Conservation (phyloP, 2,888 invertebrate species). For the Asteroscopus sphinx region DNA sequence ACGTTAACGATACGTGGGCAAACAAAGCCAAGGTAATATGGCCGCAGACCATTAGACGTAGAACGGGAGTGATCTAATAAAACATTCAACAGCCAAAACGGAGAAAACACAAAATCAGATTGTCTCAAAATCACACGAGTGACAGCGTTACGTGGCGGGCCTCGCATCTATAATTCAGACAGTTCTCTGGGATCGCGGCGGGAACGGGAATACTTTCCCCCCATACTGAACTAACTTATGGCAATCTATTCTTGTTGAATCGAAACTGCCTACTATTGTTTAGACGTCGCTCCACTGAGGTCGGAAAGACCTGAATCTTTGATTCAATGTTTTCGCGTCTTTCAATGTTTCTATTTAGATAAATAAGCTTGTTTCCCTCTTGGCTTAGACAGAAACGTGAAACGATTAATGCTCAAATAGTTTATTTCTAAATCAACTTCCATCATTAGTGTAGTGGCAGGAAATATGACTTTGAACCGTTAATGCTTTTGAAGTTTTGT, state of each 20-base stretch:
- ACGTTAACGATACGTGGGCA: constrained; percentile 60
- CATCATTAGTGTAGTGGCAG: constrained; percentile 1
- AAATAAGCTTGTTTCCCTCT: constrained; percentile 9
- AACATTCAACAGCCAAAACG: constrained; percentile 87
- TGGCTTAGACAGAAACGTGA: not conserved
- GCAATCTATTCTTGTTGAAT: constrained; percentile 74
- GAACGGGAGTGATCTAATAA: constrained; percentile 81
- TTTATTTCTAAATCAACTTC: not conserved
- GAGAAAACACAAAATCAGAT: constrained; percentile 88
- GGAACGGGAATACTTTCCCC: constrained; percentile 72
- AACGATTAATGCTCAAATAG: constrained; percentile 1
- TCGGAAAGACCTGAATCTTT: constrained; percentile 48
- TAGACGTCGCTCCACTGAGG: constrained; percentile 39
- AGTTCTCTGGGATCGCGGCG: constrained; percentile 63
- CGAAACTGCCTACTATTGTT: constrained; percentile 60
- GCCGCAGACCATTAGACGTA: constrained; percentile 82
- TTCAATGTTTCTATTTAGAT: constrained; percentile 31
- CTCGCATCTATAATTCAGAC: constrained; percentile 86
- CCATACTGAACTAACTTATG: constrained; percentile 68
- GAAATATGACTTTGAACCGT: not conserved
- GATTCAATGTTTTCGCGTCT: constrained; percentile 37
- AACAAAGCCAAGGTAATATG: constrained; percentile 66
- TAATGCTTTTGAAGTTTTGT: constrained; percentile 13
- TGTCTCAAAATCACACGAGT: constrained; percentile 89
- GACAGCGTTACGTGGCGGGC: constrained; percentile 78